Evolutionary conservation across 2,888 invertebrate species (phyloP).

Genomic region (Nudaria mundana): DNA sequence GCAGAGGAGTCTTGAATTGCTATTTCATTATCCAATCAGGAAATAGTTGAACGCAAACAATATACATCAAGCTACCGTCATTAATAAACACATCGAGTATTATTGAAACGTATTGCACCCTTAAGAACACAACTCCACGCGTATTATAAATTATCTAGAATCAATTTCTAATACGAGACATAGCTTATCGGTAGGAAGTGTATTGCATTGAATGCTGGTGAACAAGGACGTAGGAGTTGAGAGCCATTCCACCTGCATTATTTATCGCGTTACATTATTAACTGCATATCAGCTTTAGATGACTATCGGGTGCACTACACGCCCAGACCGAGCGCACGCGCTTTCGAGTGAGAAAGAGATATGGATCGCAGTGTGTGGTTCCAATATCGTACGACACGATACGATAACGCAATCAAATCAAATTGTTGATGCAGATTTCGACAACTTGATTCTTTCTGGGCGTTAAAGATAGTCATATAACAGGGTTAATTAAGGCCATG

Average conservation of each 20-base stretch:
- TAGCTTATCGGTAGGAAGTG: constrained; percentile 46
- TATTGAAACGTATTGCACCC: constrained; percentile 36
- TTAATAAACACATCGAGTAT: constrained; percentile 24
- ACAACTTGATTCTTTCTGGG: no score
- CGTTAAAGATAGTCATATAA: no score
- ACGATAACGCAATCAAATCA: constrained; percentile 23
- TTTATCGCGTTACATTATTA: constrained; percentile 77
- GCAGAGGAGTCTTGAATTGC: no score
- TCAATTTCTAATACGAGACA: constrained; percentile 59
- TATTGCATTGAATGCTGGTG: constrained; percentile 46
- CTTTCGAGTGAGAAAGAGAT: constrained; percentile 64
- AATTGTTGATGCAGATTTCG: no score
- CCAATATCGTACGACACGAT: constrained; percentile 31
- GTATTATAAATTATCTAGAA: constrained; percentile 48
- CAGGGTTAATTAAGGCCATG: no score
- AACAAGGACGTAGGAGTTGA: constrained; percentile 45
- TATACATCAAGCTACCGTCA: constrained; percentile 14
- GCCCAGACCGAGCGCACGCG: constrained; percentile 67
- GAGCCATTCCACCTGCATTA: constrained; percentile 69
- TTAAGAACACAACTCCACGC: constrained; percentile 33
- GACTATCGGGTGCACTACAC: constrained; percentile 71
- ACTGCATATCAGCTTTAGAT: constrained; percentile 74
- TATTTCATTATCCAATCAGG: neutral
- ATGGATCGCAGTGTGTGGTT: constrained; percentile 48
- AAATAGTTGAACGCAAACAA: constrained; percentile 18